Evolutionary conservation across 2,797 vertebrate genomes (phyloP).

Genomic region (Dromococcyx pavoninus): DNA sequence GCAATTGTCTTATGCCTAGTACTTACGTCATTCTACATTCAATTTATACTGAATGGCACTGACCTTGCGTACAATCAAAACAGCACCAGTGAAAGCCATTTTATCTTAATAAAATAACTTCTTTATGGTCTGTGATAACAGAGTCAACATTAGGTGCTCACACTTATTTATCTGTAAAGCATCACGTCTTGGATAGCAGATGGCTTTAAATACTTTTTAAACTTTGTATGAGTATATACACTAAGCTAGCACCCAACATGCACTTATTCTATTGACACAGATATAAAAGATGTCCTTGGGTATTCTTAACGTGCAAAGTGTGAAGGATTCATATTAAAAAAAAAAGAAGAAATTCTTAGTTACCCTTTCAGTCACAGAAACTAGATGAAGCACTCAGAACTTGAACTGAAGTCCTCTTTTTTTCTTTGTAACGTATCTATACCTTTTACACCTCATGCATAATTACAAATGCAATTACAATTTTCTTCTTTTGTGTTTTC

Average conservation of each 20-base stretch:
- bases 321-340: background rate
- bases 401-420: background rate
- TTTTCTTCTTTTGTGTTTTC: constrained; percentile 13
- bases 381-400: background rate
- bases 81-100: background rate
- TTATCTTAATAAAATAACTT: background rate
- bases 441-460: background rate
- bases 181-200: background rate
- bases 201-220: background rate
- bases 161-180: background rate
- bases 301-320: background rate
- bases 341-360: constrained; percentile 2
- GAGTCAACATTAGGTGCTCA: background rate
- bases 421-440: background rate
- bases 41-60: background rate
- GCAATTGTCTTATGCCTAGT: background rate
- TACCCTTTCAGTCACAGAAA: background rate
- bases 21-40: background rate
- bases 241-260: background rate
- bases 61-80: background rate
- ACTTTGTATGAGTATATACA: background rate
- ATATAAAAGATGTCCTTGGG: constrained; percentile 39
- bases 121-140: background rate
- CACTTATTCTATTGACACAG: background rate
- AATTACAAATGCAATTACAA: constrained; percentile 3